These are phyloP conservation scores for Phrynocephalus forsythii DNA, from an alignment of 2,797 vertebrate species.

Conservation along the genomic window DNA sequence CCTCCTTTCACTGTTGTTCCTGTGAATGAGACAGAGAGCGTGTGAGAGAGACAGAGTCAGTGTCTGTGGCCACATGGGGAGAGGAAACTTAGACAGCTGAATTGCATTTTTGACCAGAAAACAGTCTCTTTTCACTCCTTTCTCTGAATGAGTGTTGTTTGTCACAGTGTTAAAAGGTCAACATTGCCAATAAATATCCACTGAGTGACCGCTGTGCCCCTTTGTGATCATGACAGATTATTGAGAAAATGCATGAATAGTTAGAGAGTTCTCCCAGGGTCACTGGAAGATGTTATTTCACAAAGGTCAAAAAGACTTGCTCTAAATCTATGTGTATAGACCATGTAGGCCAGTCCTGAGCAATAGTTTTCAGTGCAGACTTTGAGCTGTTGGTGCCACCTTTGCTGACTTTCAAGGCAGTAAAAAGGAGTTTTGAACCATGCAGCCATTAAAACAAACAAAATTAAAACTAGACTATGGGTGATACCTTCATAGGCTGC, in stretches of 20 bases:
- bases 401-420: too few relatives aligned
- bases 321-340: not conserved
- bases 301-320: constrained; percentile 10
- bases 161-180: constrained; percentile 51
- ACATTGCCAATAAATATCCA: constrained; percentile 40
- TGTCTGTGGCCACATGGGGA: constrained; percentile 8
- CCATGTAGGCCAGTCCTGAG: not conserved
- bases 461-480: too few relatives aligned
- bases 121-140: constrained; percentile 36
- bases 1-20: not conserved
- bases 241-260: constrained; percentile 45
- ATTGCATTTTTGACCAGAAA: constrained; percentile 34
- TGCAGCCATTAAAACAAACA: too few relatives aligned
- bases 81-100: constrained; percentile 18
- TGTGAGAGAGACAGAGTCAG: not conserved
- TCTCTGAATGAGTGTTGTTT: constrained; percentile 36
- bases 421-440: too few relatives aligned
- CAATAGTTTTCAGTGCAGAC: not conserved
- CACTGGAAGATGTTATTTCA: constrained; percentile 26
- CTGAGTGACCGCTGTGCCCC: constrained; percentile 16
- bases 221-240: constrained; percentile 41
- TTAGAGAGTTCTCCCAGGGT: constrained; percentile 24
- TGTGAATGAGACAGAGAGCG: not conserved
- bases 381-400: not conserved
- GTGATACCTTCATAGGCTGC: too few relatives aligned